phyloP scores from a whole-genome alignment of 2,113 vertebrate species.

The Paratilapia polleni region DNA sequence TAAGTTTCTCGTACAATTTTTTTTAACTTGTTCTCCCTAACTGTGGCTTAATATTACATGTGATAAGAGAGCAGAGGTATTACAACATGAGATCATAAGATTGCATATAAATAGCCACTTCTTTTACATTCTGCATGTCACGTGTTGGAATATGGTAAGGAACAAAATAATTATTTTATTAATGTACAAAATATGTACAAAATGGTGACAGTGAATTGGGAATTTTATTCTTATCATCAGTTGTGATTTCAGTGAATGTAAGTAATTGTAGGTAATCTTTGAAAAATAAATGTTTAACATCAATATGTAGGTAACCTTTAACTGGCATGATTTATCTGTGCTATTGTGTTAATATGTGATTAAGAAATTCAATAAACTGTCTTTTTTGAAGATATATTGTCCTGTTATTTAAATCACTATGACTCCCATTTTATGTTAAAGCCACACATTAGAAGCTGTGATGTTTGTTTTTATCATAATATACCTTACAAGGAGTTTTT shows the following conservation, averaged over 20 bases:
- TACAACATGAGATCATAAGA: neutral
- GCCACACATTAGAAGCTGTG: no score
- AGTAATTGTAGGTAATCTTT: no score
- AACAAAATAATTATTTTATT: no score
- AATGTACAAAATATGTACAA: no score
- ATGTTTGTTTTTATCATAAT: neutral
- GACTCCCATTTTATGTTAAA: neutral
- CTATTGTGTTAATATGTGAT: no score
- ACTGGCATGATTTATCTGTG: no score
- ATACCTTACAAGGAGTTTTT: neutral
- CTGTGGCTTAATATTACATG: neutral
- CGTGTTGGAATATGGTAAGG: no score
- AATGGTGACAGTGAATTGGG: no score
- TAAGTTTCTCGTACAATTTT: neutral
- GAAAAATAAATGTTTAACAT: no score
- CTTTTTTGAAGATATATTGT: neutral
- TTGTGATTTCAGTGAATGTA: no score
- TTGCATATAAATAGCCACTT: accelerated
- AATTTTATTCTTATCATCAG: no score
- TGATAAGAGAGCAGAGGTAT: neutral
- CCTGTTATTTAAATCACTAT: neutral
- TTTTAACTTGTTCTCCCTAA: neutral
- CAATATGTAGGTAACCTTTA: no score
- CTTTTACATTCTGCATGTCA: neutral
- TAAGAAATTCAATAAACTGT: neutral